phyloP scores from a whole-genome alignment of 2,888 invertebrate genomes.

The Therioaphis trifolii region DNA sequence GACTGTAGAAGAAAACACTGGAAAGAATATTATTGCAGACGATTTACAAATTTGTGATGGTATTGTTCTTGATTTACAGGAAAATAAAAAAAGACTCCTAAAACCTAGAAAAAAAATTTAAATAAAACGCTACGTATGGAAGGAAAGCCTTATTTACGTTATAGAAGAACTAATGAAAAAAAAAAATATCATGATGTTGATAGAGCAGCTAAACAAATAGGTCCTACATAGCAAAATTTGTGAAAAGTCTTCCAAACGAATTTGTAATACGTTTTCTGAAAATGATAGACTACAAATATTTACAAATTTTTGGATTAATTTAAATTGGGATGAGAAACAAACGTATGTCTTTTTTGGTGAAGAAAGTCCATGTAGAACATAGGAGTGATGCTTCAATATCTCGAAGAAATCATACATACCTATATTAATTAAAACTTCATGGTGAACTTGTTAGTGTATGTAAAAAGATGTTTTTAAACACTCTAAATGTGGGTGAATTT shows the following conservation, averaged over 20 bases:
- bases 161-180: not conserved
- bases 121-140: not conserved
- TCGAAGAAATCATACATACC: not conserved
- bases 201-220: not conserved
- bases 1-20: too few relatives aligned
- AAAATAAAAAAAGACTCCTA: not conserved
- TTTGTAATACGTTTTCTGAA: not conserved
- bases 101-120: slow-evolving; percentile 20
- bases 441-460: not conserved
- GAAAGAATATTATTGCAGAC: too few relatives aligned
- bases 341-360: not conserved
- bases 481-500: slow-evolving; percentile 17
- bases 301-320: not conserved
- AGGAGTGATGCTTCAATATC: slow-evolving; percentile 1
- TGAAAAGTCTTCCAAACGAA: slow-evolving; percentile 9
- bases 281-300: slow-evolving; percentile 16
- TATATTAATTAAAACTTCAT: not conserved
- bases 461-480: slow-evolving; percentile 24
- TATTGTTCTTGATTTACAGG: too few relatives aligned
- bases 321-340: slow-evolving; percentile 14
- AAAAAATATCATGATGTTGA: slow-evolving; percentile 1
- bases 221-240: not conserved
- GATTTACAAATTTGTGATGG: too few relatives aligned
- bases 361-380: not conserved
- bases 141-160: slow-evolving; percentile 14